Conservation (phyloP, 2,888 invertebrate genomes). For the Laothoe populi region DNA sequence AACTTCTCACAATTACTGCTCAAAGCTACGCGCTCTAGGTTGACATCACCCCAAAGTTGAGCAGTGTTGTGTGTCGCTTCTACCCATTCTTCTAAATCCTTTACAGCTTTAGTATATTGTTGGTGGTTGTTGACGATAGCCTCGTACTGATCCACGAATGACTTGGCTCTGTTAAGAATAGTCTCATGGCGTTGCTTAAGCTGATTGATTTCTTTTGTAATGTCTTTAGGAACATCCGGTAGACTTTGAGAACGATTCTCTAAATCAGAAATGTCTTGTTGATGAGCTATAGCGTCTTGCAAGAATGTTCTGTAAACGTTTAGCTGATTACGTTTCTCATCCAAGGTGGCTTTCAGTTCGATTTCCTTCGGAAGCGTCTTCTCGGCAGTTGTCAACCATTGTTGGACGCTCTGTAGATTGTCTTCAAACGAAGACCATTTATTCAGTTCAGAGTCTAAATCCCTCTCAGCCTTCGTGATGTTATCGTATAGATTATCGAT, state of each 20-base stretch:
- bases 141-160: constrained; percentile 93
- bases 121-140: constrained; percentile 95
- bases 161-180: constrained; percentile 88
- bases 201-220: constrained; percentile 88
- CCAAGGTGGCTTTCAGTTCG: constrained; percentile 92
- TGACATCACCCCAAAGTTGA: constrained; percentile 92
- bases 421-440: constrained; percentile 97
- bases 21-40: constrained; percentile 92
- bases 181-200: constrained; percentile 90
- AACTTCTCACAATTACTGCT: constrained; percentile 94
- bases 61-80: constrained; percentile 93
- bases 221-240: constrained; percentile 90
- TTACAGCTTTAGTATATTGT: constrained; percentile 93
- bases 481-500: constrained; percentile 93
- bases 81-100: constrained; percentile 94
- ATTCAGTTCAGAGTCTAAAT: constrained; percentile 92
- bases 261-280: constrained; percentile 93
- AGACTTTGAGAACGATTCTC: constrained; percentile 91
- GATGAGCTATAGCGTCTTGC: constrained; percentile 93
- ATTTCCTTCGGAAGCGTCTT: constrained; percentile 91
- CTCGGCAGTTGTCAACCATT: constrained; percentile 92
- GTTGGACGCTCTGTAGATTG: constrained; percentile 89
- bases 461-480: constrained; percentile 90
- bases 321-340: constrained; percentile 95
- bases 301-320: constrained; percentile 92